Base-by-base conservation (phyloP, 1,140 invertebrate species). In the Melitaea cinxia region DNA sequence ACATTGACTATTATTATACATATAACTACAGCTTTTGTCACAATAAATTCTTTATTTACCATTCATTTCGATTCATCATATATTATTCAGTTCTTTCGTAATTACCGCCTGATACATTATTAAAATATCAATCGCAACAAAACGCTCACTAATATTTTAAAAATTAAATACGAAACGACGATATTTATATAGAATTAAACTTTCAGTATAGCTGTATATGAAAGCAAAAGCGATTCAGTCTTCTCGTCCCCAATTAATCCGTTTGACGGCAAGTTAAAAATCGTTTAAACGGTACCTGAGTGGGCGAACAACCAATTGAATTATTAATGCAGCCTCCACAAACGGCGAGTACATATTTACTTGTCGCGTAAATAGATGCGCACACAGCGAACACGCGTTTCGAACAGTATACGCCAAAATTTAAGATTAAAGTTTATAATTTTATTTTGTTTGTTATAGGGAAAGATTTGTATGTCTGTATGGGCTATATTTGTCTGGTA, bases 261-360 rank as follows among this genome's bases (percentile, higher is more conserved):
- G 80, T 88, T 87, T 85, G 83, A 79, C 73, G 85, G 77, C 73
- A 77, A 83, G 86, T 90, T 90, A 89, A 90, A 88, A 89, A 90
- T 88, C 88, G 85, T 88, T 90, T 89, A 88, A 84, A 79, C 80
- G 85, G 78, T 89, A 88, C 85, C 87, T 87, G 85, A 85, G 77
- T 78, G 80, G 72, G 73, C 81, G 79, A 73, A 74, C 83, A 73
- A 81, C 85, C 83, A 84, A 89, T 90, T 90, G 86, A 90, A 90
- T 90, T 90, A 90, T 90, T 89, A 90, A 90, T 88, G 85, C 86
- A 88, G 81, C 83, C 85, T 89, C 85, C 85, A 82, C 83, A 89
- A 87, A 83, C 83, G 78, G 77, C 78, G 77, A 72, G 85, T 88
- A 90, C 88, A 90, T 90, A 90, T 90, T 90, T 90, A 90, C 88